phyloP scores from a whole-genome alignment of 2,888 invertebrate species.

The Epinotia demarniana region DNA sequence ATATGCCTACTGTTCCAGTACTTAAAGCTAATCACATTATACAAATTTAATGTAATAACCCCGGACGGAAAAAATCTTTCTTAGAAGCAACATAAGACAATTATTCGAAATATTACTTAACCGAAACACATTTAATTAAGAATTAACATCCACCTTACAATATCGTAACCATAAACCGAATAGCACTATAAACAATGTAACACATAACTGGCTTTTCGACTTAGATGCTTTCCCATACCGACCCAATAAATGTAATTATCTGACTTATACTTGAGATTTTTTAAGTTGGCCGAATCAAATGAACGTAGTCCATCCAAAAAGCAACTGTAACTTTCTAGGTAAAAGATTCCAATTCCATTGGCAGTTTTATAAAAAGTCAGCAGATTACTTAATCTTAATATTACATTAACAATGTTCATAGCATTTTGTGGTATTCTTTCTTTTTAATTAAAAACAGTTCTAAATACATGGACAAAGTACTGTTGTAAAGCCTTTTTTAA shows the following conservation, averaged over 20 bases:
- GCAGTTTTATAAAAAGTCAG: too few species aligned
- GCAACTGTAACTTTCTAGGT: too few species aligned
- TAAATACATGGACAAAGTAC: not conserved
- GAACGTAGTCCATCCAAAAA: too few species aligned
- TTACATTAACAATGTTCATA: constrained; percentile 27
- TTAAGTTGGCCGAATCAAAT: too few species aligned
- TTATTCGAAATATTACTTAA: constrained; percentile 9
- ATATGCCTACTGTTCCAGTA: too few species aligned
- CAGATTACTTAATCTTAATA: too few species aligned
- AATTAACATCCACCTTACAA: constrained; percentile 33
- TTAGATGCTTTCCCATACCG: constrained; percentile 21
- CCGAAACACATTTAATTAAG: constrained; percentile 33
- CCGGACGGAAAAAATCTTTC: too few species aligned
- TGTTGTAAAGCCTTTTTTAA: not conserved
- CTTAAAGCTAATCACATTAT: too few species aligned
- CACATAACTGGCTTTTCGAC: constrained; percentile 20
- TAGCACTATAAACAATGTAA: constrained; percentile 35
- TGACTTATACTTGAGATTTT: not conserved
- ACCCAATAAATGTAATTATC: constrained; percentile 39
- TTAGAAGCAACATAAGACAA: not conserved
- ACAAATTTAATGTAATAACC: too few species aligned
- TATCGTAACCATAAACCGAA: constrained; percentile 26
- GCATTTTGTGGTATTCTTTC: constrained; percentile 14
- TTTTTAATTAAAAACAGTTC: not conserved
- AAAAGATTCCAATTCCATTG: too few species aligned